Evolutionary conservation across 2,888 invertebrate species (phyloP), one percentile per base, ranked within the genome.

Genomic region (Hypomecis punctinalis): DNA sequence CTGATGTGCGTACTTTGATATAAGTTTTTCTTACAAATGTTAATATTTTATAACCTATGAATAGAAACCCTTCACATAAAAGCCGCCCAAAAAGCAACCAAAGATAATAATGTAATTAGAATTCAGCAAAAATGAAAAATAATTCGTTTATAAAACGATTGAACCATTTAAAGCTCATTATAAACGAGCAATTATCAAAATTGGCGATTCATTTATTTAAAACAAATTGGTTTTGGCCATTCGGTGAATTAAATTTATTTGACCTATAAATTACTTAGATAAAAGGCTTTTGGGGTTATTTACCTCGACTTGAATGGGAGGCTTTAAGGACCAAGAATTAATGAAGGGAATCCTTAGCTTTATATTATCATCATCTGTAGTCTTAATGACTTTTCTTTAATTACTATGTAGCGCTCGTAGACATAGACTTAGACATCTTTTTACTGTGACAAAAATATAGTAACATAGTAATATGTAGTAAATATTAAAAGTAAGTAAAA

Each of bases 181-280:
- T 54, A 43, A 8, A 43, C 45, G 51, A 13, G 37, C 45, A 46
- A 59, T 59, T 52, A 59, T 43, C 52, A 45, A 51, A 59, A 59
- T 52, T 45, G 51, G 37, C 37, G 23, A 59, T 45, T 59, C 51
- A 59, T 52, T 57, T 57, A 40, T 59, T 51, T 57, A 47, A 52
- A 45, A 59, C 52, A 59, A 59, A 59, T 59, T 59, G 59, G 52
- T n/a, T 49, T 42, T 40, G 57, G 48, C 46, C 48, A 48, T 48
- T 48, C 57, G 42, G 11, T 57, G 9, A 48, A 48, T 39, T 48
- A 48, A 48, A 57, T 57, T 57, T 48, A 57, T 57, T 57, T n/a
- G 2, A 48, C 57, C 48, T n/a, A 57, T 57, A 57, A 57, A 57
- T 57, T 48, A 57, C 48, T 48, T 48, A 57, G 57, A 57, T 40